phyloP scores from a whole-genome alignment of 1,140 invertebrate genomes.

The Drosophila yakuba region DNA sequence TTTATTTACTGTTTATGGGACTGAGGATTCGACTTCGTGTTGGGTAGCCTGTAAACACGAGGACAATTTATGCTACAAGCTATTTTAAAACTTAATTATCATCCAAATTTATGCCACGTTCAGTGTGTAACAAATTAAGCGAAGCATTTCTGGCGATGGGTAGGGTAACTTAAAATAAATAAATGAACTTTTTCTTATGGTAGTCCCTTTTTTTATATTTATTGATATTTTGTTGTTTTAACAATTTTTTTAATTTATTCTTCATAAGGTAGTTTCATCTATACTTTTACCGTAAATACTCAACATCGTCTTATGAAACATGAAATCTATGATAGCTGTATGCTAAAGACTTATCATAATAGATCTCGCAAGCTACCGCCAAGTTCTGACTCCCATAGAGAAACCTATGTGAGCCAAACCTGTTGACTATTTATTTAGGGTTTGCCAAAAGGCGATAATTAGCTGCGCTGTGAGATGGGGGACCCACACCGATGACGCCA shows the following conservation, averaged over 20 bases:
- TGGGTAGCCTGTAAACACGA: conserved; percentile 60
- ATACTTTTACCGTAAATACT: no score
- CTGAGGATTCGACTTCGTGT: conserved; percentile 45
- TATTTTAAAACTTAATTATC: conserved; percentile 54
- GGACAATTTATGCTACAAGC: conserved; percentile 68
- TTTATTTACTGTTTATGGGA: conserved; percentile 76
- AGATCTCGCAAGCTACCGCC: conserved; percentile 13
- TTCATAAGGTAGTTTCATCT: no score
- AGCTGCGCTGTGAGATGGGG: conserved; percentile 8
- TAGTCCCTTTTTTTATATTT: not conserved
- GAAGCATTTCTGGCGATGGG: conserved; percentile 1
- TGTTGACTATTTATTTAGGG: conserved; percentile 34
- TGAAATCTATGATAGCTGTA: conserved; percentile 9
- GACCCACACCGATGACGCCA: conserved; percentile 32
- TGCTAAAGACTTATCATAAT: conserved; percentile 14
- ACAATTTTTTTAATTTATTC: no score
- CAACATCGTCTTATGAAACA: not conserved
- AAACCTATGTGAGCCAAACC: conserved; percentile 20
- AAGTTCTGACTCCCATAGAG: conserved; percentile 15
- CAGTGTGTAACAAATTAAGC: conserved; percentile 38
- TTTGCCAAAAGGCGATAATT: conserved; percentile 39
- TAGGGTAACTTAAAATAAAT: not conserved
- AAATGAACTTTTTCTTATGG: not conserved
- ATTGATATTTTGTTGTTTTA: not conserved
- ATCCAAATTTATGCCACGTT: conserved; percentile 44